Conservation (phyloP, 2,113 vertebrate genomes). For the Vulpes ferrilata region DNA sequence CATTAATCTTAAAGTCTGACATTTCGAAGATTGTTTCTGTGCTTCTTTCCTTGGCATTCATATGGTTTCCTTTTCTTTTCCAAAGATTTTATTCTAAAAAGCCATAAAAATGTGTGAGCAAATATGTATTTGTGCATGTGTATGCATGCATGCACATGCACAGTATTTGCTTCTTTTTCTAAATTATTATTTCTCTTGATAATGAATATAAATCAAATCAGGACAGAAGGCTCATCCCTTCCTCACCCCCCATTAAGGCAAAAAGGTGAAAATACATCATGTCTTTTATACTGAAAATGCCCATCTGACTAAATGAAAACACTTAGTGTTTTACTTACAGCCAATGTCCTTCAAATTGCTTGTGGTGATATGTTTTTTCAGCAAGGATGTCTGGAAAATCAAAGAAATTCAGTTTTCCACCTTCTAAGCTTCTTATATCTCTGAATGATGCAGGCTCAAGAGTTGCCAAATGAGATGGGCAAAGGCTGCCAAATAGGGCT, state of each 20-base stretch:
- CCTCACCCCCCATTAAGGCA: not conserved
- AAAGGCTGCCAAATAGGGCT: slow-evolving; percentile 72
- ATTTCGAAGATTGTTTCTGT: slow-evolving; percentile 25
- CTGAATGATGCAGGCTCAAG: slow-evolving; percentile 71
- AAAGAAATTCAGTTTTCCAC: slow-evolving; percentile 67
- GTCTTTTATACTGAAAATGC: not conserved
- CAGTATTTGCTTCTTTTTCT: slow-evolving; percentile 11
- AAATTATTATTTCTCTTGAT: slow-evolving; percentile 49
- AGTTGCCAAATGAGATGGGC: slow-evolving; percentile 76
- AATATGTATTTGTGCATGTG: not conserved
- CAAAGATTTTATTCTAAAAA: slow-evolving; percentile 57
- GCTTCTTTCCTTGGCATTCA: slow-evolving; percentile 21
- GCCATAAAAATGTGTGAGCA: not conserved
- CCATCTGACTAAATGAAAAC: slow-evolving; percentile 44
- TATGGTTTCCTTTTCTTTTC: slow-evolving; percentile 16
- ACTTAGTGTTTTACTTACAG: slow-evolving; percentile 67
- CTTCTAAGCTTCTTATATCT: slow-evolving; percentile 63
- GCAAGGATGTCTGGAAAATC: slow-evolving; percentile 46
- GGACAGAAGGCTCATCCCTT: not conserved
- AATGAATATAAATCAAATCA: slow-evolving; percentile 53
- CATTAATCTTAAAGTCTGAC: slow-evolving; percentile 44
- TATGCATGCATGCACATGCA: not conserved
- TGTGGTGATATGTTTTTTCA: slow-evolving; percentile 42
- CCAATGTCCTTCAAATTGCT: slow-evolving; percentile 12
- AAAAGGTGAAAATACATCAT: not conserved